Evolutionary conservation across 2,888 invertebrate species (phyloP).

Genomic region (Aporophyla nigra): DNA sequence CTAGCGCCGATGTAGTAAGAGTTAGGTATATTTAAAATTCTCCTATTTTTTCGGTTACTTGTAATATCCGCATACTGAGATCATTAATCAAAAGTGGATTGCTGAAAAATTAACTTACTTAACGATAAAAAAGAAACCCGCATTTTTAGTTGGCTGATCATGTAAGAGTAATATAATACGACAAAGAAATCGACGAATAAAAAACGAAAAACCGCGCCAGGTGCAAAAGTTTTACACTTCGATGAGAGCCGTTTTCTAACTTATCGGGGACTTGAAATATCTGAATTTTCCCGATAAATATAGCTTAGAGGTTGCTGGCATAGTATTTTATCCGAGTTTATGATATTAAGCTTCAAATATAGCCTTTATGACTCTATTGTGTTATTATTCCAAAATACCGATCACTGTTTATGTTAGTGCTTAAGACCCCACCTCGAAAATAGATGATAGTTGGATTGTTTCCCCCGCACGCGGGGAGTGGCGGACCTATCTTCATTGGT

Average conservation of each 20-base stretch:
- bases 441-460: too few relatives aligned
- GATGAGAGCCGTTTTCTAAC: conserved; percentile 6
- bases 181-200: not conserved
- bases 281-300: not conserved
- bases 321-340: conserved; percentile 15
- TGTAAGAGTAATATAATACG: not conserved
- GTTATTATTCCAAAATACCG: conserved; percentile 22
- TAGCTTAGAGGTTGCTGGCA: not conserved
- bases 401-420: conserved; percentile 20
- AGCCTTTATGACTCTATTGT: conserved; percentile 16
- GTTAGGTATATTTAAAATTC: not conserved
- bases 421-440: too few relatives aligned
- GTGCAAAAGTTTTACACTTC: not conserved
- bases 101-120: conserved; percentile 33
- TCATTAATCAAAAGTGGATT: conserved; percentile 46
- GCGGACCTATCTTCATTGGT: too few relatives aligned
- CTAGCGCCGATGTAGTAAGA: not conserved
- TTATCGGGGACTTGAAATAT: conserved; percentile 24
- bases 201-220: not conserved
- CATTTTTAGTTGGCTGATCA: conserved; percentile 7
- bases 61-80: conserved; percentile 8
- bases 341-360: conserved; percentile 28
- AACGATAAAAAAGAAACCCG: conserved; percentile 13
- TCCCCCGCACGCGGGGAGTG: too few relatives aligned
- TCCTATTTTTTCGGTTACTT: not conserved